Conservation (phyloP, 64 coral and sea anemone species). For the Pocillopora damicornis region DNA sequence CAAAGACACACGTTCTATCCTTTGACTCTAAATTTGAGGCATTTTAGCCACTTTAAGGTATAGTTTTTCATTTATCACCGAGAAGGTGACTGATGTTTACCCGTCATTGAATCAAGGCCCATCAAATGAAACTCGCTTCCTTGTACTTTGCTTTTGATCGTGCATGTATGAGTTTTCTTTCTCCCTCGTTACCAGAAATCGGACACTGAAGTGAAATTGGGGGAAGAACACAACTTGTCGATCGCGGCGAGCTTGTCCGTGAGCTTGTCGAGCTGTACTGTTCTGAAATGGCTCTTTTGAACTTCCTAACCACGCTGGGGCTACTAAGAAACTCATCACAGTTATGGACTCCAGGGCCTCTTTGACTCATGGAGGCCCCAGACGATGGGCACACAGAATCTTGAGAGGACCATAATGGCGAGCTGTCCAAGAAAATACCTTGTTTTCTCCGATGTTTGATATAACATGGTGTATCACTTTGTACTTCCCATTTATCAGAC, state of each 20-base stretch:
- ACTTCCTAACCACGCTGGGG: background rate
- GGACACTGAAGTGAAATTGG: background rate
- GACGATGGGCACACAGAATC: background rate
- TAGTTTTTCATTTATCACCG: background rate
- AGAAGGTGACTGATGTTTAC: background rate
- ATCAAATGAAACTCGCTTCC: background rate
- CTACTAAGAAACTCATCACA: background rate
- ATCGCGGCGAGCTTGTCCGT: background rate
- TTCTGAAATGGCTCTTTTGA: background rate
- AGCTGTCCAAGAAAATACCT: background rate
- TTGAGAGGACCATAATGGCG: background rate
- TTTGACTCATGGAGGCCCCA: too few relatives aligned
- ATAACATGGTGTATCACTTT: constrained; percentile 18
- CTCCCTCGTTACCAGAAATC: background rate
- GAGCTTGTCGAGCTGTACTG: background rate
- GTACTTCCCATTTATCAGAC: constrained; percentile 4
- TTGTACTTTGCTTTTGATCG: background rate
- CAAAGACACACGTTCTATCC: too few relatives aligned
- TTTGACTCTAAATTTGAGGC: too few relatives aligned
- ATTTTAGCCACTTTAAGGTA: background rate
- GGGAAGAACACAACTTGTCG: constrained; percentile 14
- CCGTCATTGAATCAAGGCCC: background rate
- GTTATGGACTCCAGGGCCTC: too few relatives aligned
- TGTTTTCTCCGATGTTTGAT: background rate
- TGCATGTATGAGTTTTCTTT: background rate